Conservation (phyloP, 2,888 invertebrate genomes). For the Maniola hyperantus region DNA sequence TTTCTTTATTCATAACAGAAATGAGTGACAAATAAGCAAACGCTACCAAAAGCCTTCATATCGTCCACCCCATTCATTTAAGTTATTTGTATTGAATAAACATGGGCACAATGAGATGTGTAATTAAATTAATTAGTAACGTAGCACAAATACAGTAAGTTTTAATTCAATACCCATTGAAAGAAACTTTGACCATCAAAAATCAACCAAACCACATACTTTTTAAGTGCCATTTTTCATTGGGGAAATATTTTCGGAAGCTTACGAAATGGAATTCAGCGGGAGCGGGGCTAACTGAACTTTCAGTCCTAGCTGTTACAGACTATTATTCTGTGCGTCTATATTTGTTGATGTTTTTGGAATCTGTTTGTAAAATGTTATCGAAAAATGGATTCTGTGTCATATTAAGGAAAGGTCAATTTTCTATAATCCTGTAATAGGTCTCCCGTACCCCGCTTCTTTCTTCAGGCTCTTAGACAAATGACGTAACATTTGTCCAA, state of each 20-base stretch:
- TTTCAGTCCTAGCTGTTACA: slow-evolving; percentile 53
- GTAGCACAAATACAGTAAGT: slow-evolving; percentile 75
- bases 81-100: slow-evolving; percentile 69
- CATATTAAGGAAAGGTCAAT: slow-evolving; percentile 49
- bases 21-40: neutral
- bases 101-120: slow-evolving; percentile 69
- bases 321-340: slow-evolving; percentile 56
- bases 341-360: slow-evolving; percentile 69
- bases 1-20: neutral
- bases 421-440: slow-evolving; percentile 45
- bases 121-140: slow-evolving; percentile 80
- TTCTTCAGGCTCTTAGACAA: slow-evolving; percentile 75
- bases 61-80: slow-evolving; percentile 48
- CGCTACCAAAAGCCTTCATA: slow-evolving; percentile 24
- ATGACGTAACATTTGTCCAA: slow-evolving; percentile 83
- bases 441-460: slow-evolving; percentile 57
- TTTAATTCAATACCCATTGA: slow-evolving; percentile 79
- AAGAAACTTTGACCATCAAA: slow-evolving; percentile 59
- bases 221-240: slow-evolving; percentile 71
- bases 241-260: slow-evolving; percentile 71
- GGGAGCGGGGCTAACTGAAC: slow-evolving; percentile 56
- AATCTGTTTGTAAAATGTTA: slow-evolving; percentile 56
- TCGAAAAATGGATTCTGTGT: slow-evolving; percentile 54
- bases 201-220: slow-evolving; percentile 62
- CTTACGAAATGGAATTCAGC: slow-evolving; percentile 69